These are phyloP conservation scores for Poeciliopsis turrubarensis DNA, from an alignment of 2,113 vertebrate genomes.

Conservation along the genomic window DNA sequence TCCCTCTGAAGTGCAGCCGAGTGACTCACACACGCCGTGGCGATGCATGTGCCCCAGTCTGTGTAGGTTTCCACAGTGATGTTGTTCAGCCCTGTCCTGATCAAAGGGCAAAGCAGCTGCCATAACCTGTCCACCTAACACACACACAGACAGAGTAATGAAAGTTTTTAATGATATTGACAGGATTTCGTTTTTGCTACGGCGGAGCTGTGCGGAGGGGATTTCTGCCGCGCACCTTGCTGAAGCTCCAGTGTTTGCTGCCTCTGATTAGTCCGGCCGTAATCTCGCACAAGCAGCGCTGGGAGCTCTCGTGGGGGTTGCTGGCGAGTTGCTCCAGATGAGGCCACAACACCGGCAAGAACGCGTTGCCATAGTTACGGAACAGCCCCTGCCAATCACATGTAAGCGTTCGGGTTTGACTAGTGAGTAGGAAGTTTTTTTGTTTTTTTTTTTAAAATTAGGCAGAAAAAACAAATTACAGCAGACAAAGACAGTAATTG, in stretches of 20 bases:
- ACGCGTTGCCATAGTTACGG: conserved; percentile 93
- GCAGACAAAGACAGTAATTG: neutral
- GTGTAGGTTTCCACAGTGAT: conserved; percentile 94
- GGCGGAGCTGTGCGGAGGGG: conserved; percentile 4
- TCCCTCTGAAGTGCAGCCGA: conserved; percentile 9
- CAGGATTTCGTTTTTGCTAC: neutral
- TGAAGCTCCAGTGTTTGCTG: conserved; percentile 96
- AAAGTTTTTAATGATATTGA: conserved; percentile 66
- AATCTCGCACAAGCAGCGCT: conserved; percentile 95
- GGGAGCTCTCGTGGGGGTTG: conserved; percentile 95
- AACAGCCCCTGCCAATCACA: conserved; percentile 88
- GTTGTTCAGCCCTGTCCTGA: conserved; percentile 89
- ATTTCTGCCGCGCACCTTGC: conserved; percentile 81
- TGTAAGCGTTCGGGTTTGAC: conserved; percentile 7
- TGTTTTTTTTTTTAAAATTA: conserved; percentile 11
- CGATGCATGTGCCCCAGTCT: conserved; percentile 96
- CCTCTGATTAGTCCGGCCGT: conserved; percentile 95
- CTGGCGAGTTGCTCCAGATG: conserved; percentile 90
- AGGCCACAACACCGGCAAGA: conserved; percentile 89
- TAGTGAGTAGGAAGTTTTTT: neutral
- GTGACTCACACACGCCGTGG: conserved; percentile 92
- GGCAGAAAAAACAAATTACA: conserved; percentile 27
- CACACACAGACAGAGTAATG: conserved; percentile 44
- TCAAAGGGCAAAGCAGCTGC: conserved; percentile 89
- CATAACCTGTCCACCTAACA: conserved; percentile 90